Evolutionary conservation across 2,888 invertebrate genomes (phyloP).

Genomic region (Rhagonycha fulva): DNA sequence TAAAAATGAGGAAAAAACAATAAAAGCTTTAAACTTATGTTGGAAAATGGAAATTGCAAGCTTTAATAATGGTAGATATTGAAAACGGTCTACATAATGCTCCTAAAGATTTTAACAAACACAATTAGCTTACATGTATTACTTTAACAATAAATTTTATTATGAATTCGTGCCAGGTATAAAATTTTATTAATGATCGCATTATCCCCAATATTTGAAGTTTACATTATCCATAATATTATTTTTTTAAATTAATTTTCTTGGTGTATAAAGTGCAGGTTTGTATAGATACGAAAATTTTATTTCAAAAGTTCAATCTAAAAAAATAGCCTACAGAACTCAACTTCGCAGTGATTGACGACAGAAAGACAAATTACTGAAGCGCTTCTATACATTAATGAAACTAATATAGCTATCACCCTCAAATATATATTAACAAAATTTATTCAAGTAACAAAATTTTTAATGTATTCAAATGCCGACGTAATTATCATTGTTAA

Average conservation of each 20-base stretch:
- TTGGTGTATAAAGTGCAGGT: background rate
- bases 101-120: background rate
- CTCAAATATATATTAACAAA: background rate
- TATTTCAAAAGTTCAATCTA: background rate
- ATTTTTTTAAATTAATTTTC: background rate
- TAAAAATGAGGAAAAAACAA: background rate
- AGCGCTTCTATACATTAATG: background rate
- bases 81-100: background rate
- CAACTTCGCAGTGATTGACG: background rate
- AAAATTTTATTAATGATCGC: background rate
- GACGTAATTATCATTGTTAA: background rate
- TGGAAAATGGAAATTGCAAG: background rate
- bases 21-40: background rate
- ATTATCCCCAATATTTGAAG: background rate
- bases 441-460: background rate
- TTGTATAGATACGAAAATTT: background rate
- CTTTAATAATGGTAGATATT: background rate
- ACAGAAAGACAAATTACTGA: background rate
- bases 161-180: background rate
- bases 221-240: too few species aligned
- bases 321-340: background rate
- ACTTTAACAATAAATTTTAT: background rate
- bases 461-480: background rate
- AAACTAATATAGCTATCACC: background rate
- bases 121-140: background rate